phyloP scores from a whole-genome alignment of 2,888 invertebrate species.

The Syritta pipiens region DNA sequence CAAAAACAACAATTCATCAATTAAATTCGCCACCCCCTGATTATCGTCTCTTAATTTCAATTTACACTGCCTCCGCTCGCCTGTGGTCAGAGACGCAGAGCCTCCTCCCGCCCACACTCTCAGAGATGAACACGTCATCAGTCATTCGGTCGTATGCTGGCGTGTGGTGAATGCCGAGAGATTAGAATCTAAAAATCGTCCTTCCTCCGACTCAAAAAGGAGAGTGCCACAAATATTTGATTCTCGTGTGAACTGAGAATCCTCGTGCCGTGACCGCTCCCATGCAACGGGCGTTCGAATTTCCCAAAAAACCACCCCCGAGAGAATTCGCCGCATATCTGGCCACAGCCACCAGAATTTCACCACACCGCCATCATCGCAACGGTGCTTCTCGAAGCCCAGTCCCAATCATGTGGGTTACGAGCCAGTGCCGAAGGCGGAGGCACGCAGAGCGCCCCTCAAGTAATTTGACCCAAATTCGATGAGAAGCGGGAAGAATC shows the following conservation, averaged over 20 bases:
- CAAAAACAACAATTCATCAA: slow-evolving; percentile 1
- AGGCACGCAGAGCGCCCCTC: slow-evolving; percentile 26
- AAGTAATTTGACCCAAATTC: slow-evolving; percentile 67
- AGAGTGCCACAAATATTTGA: slow-evolving; percentile 16
- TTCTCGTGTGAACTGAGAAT: too few species aligned
- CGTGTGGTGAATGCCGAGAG: slow-evolving; percentile 6
- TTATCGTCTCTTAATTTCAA: slow-evolving; percentile 49
- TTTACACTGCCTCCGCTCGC: slow-evolving; percentile 51
- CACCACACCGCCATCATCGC: slow-evolving; percentile 51
- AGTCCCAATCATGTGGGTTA: slow-evolving; percentile 59
- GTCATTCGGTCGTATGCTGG: slow-evolving; percentile 40
- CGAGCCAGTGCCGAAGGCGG: not conserved
- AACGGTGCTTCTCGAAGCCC: slow-evolving; percentile 29
- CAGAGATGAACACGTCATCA: slow-evolving; percentile 43
- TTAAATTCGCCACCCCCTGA: slow-evolving; percentile 5
- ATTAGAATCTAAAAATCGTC: slow-evolving; percentile 29
- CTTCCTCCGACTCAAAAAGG: slow-evolving; percentile 7
- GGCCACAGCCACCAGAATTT: slow-evolving; percentile 29
- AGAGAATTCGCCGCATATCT: slow-evolving; percentile 21
- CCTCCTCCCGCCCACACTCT: not conserved
- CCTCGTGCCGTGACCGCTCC: too few species aligned
- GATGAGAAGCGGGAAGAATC: slow-evolving; percentile 48
- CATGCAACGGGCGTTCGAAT: too few species aligned
- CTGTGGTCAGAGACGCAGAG: slow-evolving; percentile 46
- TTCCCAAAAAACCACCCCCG: slow-evolving; percentile 17